Evolutionary conservation across 2,888 invertebrate genomes (phyloP).

Genomic region (Minunthozetes semirufus): DNA sequence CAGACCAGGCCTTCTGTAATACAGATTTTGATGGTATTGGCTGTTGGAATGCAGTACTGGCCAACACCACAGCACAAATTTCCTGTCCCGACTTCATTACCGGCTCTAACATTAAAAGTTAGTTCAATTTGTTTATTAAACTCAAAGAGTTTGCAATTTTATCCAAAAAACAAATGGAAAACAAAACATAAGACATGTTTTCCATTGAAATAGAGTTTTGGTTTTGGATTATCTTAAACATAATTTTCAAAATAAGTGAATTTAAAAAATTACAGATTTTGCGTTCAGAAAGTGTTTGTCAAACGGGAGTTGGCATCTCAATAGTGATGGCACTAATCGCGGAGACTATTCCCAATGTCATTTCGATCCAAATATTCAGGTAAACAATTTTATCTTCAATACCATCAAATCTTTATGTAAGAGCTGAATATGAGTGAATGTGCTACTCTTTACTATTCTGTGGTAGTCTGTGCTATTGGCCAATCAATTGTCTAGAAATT

Average conservation of each 20-base stretch:
- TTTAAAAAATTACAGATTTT: conserved; percentile 35
- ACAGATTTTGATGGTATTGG: conserved; percentile 50
- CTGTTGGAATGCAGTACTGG: conserved; percentile 51
- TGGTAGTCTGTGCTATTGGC: too few relatives aligned
- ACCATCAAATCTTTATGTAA: neutral
- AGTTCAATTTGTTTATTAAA: neutral
- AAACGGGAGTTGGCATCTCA: conserved; percentile 38
- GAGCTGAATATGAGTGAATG: neutral
- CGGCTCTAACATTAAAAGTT: neutral
- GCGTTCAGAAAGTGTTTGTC: conserved; percentile 37
- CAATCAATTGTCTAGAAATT: too few relatives aligned
- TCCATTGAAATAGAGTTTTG: neutral
- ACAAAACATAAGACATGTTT: neutral
- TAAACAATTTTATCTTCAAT: neutral
- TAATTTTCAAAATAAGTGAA: neutral
- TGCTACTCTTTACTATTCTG: neutral
- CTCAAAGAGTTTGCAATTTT: too few relatives aligned
- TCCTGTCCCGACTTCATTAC: conserved; percentile 56
- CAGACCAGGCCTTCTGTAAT: conserved; percentile 30
- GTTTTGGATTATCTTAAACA: too few relatives aligned
- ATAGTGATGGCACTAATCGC: conserved; percentile 34
- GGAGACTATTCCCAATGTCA: conserved; percentile 39
- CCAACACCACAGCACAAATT: conserved; percentile 51
- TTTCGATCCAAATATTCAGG: conserved; percentile 7
- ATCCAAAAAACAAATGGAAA: too few relatives aligned